Percentiles rank a stretch among this genome's conserved stretches.
phyloP scores from a whole-genome alignment of 2,113 vertebrate genomes.

The Ascaphus truei region DNA sequence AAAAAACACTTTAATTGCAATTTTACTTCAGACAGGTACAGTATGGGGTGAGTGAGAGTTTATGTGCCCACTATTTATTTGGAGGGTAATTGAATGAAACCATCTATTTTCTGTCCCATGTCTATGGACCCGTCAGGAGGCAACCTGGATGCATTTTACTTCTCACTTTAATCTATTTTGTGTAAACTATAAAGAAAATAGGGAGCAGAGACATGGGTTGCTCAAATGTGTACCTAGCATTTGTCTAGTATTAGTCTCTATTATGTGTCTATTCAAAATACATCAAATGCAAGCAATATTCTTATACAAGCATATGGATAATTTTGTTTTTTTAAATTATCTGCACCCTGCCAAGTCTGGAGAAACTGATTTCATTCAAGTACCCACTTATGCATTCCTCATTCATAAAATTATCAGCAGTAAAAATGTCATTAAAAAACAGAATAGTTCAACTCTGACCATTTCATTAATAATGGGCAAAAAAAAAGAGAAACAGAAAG shows the following conservation, averaged over 20 bases:
- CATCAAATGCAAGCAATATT: constrained; percentile 35
- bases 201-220: neutral
- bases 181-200: no score
- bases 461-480: constrained; percentile 41
- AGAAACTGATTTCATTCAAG: constrained; percentile 31
- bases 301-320: constrained; percentile 27
- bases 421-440: constrained; percentile 13
- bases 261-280: constrained; percentile 6
- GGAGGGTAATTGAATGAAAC: no score
- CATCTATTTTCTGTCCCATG: no score
- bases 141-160: no score
- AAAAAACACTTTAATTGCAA: no score
- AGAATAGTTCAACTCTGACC: constrained; percentile 41
- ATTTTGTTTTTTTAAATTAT: constrained; percentile 37
- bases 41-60: no score
- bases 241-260: neutral
- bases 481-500: constrained; percentile 34
- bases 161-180: no score
- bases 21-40: no score
- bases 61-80: no score
- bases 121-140: no score
- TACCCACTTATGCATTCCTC: constrained; percentile 27
- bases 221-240: neutral
- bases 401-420: constrained; percentile 22
- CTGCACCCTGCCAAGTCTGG: constrained; percentile 27